Base-by-base conservation (phyloP, 2,888 invertebrate species). In the Drosophila cyrtoloma region DNA sequence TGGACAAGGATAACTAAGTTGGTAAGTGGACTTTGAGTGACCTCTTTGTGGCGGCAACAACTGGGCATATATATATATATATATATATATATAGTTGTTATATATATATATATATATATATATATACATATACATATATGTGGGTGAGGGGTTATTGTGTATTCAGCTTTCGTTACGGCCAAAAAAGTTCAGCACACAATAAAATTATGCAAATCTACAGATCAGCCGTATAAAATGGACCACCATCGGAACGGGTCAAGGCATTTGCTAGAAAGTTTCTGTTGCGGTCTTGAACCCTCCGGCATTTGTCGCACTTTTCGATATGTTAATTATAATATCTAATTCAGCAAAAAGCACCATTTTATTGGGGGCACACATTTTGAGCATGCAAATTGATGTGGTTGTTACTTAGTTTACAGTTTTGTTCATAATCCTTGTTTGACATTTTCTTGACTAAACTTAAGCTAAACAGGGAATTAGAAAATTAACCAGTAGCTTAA, bases 21-120 rank as follows among this genome's bases (percentile, higher is more conserved):
- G 76, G 83, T 86, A 86, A 86, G 86, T 90, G 86, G 86, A 85
- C 86, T 86, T 90, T 87, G 88, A 90, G 81, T 86, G 86, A 86
- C 86, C 86, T 86, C 90, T 89, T 82, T 85, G 83, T 64, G 75
- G 81, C 66, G 50, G 70, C 71, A 28, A 71, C 80, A 79, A 55
- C 60, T 58, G 55, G 53, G 30, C 59, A 72, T n/a, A 32, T 28
- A 33, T 44, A 5, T 32, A 7, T 35, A 50, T 33, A 44, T 12
- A 16, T 4, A 33, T 33, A 4, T 0, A 33, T 26, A 6, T 26
- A 10, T 64, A 37, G 26, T 26, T 59, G 52, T 33, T 33, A 28
- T 28, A 0, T 26, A 26, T 26, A 51, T 44, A 37, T 42, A 28
- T 42, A n/a, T 55, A 19, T 22, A 6, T 39, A 12, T 28, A n/a